Base-by-base conservation (phyloP, 2,113 vertebrate genomes). In the Aphelocoma coerulescens region DNA sequence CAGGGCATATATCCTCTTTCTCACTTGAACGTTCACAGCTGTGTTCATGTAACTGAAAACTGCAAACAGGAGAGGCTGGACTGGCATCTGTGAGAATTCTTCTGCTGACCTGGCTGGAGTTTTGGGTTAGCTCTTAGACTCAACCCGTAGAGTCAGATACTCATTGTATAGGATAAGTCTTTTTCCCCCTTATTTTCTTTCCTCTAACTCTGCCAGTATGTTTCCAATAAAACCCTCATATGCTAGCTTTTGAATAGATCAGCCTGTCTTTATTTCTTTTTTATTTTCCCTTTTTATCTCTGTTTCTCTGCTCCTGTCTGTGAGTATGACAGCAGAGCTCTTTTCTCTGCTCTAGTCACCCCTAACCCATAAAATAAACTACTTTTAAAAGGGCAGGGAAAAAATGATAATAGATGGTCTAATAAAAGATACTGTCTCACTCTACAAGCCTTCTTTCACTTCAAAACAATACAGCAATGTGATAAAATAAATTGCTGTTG, bases 401-500 rank as follows among this genome's bases (percentile, higher is more conserved):
- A 81, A 79, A 96, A 91, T 12, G 20, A 74, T 91, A 96, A 96
- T 95, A 94, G 72, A 90, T 80, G 43, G 55, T 73, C 85, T 96
- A 93, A 91, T 97, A 94, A 96, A 95, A 95, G 85, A 91, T 83
- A 61, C 44, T 79, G 66, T 85, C 66, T 88, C 79, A 92, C 59
- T 51, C 63, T 73, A 76, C 91, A 93, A 95, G 41, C 27, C 41
- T 85, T 80, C 73, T 68, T 89, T 92, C 81, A 66, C 91, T 96
- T 93, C 62, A 85, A 86, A 85, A 93, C 67, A 94, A 83, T 73
- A 83, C 85, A 84, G 59, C 71, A 91, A 26, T 88, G 83, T 89
- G 76, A 91, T 95, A 93, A 97, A 97, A 95, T 89, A 95, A 95
- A 95, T 65, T 84, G 86, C 73, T 89, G 33, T 48, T 96, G 86